Conservation (phyloP, 2,113 vertebrate genomes). For the Progne subis region DNA sequence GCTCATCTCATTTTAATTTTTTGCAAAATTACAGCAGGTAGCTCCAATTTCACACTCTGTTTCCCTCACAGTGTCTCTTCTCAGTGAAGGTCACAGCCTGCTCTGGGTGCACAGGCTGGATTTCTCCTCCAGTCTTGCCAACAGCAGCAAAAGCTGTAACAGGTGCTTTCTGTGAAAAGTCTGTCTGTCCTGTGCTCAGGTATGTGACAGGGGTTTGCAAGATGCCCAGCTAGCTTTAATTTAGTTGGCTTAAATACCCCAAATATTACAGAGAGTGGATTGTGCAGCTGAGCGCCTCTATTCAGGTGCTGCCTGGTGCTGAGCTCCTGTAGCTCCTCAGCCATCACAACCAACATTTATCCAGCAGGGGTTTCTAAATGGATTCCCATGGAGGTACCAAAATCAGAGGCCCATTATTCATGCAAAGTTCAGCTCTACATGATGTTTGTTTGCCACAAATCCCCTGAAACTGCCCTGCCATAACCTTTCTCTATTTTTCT, state of each 20-base stretch:
- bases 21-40: conserved; percentile 47
- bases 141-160: not conserved
- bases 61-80: not conserved
- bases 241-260: not conserved
- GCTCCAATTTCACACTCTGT: conserved; percentile 61
- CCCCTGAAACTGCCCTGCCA: not conserved
- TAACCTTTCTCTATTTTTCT: not conserved
- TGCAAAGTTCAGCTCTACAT: not conserved
- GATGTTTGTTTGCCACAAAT: not conserved
- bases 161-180: not conserved
- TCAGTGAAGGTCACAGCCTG: conserved; percentile 1
- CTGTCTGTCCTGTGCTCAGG: not conserved
- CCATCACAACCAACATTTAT: not conserved
- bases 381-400: not conserved
- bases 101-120: not conserved
- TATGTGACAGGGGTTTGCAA: not conserved
- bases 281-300: not conserved
- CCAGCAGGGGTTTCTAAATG: not conserved
- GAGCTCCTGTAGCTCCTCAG: not conserved
- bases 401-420: not conserved
- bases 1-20: conserved; percentile 33
- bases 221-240: not conserved
- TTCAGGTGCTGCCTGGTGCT: not conserved
- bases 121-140: not conserved
- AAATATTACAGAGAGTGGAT: not conserved